These are phyloP conservation scores for Griposia aprilina DNA, from an alignment of 2,888 invertebrate genomes.

Conservation along the genomic window DNA sequence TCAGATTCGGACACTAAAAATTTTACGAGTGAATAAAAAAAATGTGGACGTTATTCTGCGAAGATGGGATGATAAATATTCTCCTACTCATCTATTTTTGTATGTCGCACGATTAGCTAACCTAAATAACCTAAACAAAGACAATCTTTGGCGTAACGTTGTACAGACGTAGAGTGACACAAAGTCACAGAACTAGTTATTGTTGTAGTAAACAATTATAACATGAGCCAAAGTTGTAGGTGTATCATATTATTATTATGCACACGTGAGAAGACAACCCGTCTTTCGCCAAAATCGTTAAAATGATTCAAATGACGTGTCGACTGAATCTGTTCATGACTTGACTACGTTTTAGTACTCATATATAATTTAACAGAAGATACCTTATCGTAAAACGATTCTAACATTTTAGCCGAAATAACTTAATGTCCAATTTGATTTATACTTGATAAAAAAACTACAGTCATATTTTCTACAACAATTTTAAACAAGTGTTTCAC, in stretches of 20 bases:
- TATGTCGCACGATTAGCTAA: slow-evolving; percentile 4
- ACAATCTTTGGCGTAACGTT: neutral
- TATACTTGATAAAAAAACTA: neutral
- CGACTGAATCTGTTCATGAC: slow-evolving; percentile 4
- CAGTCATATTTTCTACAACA: neutral
- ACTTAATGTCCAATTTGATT: neutral
- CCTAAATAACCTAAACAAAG: neutral
- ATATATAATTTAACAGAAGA: neutral
- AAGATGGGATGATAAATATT: neutral
- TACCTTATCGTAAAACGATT: neutral
- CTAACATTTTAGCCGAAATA: neutral
- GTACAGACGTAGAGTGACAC: neutral
- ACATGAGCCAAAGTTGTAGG: slow-evolving; percentile 38
- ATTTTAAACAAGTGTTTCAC: neutral
- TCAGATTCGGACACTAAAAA: neutral
- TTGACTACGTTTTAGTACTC: neutral
- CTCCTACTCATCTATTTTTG: neutral
- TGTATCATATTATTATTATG: neutral
- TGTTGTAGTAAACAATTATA: slow-evolving; percentile 28
- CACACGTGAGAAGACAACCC: slow-evolving; percentile 9
- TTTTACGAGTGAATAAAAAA: no score
- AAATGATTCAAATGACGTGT: neutral
- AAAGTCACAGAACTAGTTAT: slow-evolving; percentile 20
- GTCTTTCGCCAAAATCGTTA: slow-evolving; percentile 12
- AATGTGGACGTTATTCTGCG: neutral